Evolutionary conservation across 2,888 invertebrate genomes (phyloP), one percentile per base, ranked within the genome.

Genomic region (Plagiodera versicolora): DNA sequence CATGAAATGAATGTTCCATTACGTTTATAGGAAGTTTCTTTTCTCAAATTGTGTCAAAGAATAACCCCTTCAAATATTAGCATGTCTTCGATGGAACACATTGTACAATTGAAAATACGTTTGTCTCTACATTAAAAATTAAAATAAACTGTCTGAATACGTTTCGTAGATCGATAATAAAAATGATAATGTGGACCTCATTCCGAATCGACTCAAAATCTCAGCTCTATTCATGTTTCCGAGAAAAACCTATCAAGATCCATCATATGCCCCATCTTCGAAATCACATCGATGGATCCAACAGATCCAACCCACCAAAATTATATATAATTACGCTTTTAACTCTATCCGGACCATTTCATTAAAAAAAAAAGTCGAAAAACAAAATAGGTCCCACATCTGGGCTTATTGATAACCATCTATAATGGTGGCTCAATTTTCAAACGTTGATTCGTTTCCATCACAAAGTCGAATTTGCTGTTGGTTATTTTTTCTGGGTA

Each of bases 291-390:
- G 68, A 68, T 68, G 61, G 50, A 56, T 56, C 57, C 58, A 19
- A 56, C 59, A 67, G 69, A 70, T 60, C 63, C 65, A 64, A 55
- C 58, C n/a, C 56, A 57, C 48, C 50, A 64, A 69, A 70, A 71
- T 70, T 69, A 69, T 69, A 70, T 70, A 70, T 68, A 70, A 70
- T 70, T 70, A 70, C 59, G 64, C 63, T 64, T 66, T 65, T 65
- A 69, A 64, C 51, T 63, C 59, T 58, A 64, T 61, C 65, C 54
- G 45, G 60, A 57, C 54, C 61, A 57, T 63, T 67, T 65, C 58
- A 60, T 63, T 61, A 65, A 58, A 56, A 52, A 56, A 56, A 60
- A 54, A 28, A 57, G 44, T 39, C 14, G 24, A 17, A 52, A 16
- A 62, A 54, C 46, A 56, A 58, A 59, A 58, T 57, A 30, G 54